Conservation (phyloP, 2,888 invertebrate genomes). For the Protodeltote pygarga region DNA sequence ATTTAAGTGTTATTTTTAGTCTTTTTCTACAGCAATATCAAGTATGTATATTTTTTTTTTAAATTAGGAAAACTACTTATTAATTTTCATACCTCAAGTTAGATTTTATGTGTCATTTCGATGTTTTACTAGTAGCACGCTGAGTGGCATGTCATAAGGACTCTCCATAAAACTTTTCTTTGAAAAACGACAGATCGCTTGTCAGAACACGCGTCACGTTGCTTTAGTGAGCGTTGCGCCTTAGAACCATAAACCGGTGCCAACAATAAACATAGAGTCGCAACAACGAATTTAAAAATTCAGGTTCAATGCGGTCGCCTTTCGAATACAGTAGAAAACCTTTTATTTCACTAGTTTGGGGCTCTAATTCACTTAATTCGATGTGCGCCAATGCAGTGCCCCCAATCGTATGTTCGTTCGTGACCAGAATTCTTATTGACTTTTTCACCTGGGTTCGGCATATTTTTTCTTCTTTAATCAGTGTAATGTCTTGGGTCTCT, state of each 20-base stretch:
- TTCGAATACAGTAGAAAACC: slow-evolving; percentile 26
- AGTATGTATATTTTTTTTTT: too few relatives aligned
- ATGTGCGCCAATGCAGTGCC: slow-evolving; percentile 54
- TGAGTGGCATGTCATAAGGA: too few relatives aligned
- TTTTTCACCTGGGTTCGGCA: slow-evolving; percentile 44
- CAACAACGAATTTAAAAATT: slow-evolving; percentile 51
- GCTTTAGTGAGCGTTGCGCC: too few relatives aligned
- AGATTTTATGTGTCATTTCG: too few relatives aligned
- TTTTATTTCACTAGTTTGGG: slow-evolving; percentile 44
- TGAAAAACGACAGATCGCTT: too few relatives aligned
- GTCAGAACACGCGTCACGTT: too few relatives aligned
- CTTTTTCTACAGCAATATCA: too few relatives aligned
- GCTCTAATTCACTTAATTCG: slow-evolving; percentile 56
- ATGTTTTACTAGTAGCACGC: too few relatives aligned
- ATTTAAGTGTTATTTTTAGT: too few relatives aligned
- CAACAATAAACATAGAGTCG: slow-evolving; percentile 11
- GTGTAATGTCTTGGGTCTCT: slow-evolving; percentile 39
- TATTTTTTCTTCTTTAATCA: slow-evolving; percentile 53
- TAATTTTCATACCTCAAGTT: too few relatives aligned
- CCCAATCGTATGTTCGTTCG: slow-evolving; percentile 44
- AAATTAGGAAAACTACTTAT: too few relatives aligned
- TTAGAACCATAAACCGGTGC: slow-evolving; percentile 12
- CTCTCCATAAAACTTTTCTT: too few relatives aligned
- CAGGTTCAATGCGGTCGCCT: slow-evolving; percentile 38
- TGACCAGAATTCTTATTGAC: slow-evolving; percentile 44